These are phyloP conservation scores for Drosophila recens DNA, from an alignment of 2,888 invertebrate genomes.

Conservation along the genomic window DNA sequence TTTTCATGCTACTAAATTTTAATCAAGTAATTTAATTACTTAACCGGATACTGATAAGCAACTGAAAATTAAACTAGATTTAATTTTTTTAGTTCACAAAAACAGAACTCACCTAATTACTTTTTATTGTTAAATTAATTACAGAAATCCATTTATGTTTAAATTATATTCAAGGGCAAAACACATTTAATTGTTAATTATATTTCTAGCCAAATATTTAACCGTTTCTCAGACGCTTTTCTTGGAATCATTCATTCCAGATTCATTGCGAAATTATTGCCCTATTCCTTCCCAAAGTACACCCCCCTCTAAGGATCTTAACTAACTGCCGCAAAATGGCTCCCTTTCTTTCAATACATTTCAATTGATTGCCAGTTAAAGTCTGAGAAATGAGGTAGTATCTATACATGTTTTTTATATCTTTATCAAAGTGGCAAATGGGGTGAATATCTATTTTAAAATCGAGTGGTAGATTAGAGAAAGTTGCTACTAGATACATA, in stretches of 20 bases:
- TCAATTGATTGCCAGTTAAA: neutral
- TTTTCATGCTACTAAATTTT: neutral
- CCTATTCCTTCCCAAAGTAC: neutral
- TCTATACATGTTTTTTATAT: neutral
- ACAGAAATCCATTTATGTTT: neutral
- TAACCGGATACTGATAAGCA: no score
- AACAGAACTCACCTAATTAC: no score
- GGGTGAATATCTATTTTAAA: neutral
- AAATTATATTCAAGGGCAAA: neutral
- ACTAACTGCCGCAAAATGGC: slow-evolving; percentile 1
- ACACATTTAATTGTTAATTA: neutral
- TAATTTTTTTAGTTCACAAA: neutral
- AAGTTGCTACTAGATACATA: neutral
- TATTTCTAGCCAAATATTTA: neutral
- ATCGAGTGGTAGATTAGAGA: neutral
- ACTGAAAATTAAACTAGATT: no score
- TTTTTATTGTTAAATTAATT: neutral
- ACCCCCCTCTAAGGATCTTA: neutral
- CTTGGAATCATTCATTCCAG: neutral
- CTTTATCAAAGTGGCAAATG: neutral
- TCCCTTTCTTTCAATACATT: neutral
- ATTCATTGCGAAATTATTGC: neutral
- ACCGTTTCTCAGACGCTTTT: neutral
- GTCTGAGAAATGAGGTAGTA: neutral
- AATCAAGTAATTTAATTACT: neutral